A percentile compares a stretch with the other conserved stretches of the same genome.
Conservation (phyloP, 2,113 vertebrate genomes). For the Chaetodon trifascialis region DNA sequence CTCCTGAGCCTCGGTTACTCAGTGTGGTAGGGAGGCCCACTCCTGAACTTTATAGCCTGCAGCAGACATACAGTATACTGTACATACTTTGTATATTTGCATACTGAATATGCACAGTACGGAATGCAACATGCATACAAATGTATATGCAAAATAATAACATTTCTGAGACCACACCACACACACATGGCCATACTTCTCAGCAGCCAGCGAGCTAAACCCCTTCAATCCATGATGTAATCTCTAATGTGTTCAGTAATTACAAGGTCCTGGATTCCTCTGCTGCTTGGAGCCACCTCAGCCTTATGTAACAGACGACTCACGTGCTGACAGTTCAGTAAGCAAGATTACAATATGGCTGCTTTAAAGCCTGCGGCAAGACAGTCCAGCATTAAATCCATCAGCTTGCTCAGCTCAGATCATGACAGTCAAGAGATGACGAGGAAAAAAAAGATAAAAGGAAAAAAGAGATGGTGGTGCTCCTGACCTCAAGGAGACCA, state of each 20-base stretch:
- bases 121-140: neutral
- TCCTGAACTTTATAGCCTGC: neutral
- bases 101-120: neutral
- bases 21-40: neutral
- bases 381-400: slow-evolving; percentile 18
- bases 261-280: slow-evolving; percentile 73
- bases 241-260: slow-evolving; percentile 80
- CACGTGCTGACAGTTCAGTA: slow-evolving; percentile 61
- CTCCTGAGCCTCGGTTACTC: neutral
- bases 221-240: slow-evolving; percentile 80
- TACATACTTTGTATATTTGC: neutral
- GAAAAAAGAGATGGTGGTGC: neutral
- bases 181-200: slow-evolving; percentile 31
- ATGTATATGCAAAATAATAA: neutral
- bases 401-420: neutral
- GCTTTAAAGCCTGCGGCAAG: slow-evolving; percentile 38
- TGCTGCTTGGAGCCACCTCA: slow-evolving; percentile 66
- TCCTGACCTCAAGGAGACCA: neutral
- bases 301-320: slow-evolving; percentile 64
- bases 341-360: slow-evolving; percentile 68
- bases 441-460: no score
- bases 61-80: neutral
- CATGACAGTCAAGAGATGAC: neutral
- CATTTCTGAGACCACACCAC: slow-evolving; percentile 21
- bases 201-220: slow-evolving; percentile 65